Conservation (phyloP, 1,140 invertebrate genomes). For the Drosophila kurseongensis region DNA sequence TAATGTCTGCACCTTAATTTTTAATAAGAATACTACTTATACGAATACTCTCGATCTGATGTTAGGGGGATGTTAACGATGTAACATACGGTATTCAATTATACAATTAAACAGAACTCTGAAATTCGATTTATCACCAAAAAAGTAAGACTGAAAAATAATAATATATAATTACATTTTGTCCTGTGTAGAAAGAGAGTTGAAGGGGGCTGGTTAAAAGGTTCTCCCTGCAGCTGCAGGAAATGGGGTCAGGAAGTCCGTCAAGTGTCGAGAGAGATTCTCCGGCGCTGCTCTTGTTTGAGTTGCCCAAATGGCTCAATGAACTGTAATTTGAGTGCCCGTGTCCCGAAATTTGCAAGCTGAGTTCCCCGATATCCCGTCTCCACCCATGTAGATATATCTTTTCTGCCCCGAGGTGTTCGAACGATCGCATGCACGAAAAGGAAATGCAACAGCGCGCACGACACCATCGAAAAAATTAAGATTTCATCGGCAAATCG, state of each 20-base stretch:
- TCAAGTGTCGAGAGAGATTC: conserved; percentile 40
- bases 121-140: too few species aligned
- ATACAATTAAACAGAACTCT: too few species aligned
- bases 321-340: conserved; percentile 79
- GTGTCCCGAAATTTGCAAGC: conserved; percentile 50
- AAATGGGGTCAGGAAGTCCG: conserved; percentile 60
- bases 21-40: too few species aligned
- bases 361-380: not conserved
- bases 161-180: not conserved
- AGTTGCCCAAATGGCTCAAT: conserved; percentile 73
- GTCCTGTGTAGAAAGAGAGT: conserved; percentile 5
- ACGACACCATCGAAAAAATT: conserved; percentile 10
- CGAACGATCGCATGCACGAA: conserved; percentile 29
- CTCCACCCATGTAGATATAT: not conserved
- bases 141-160: too few species aligned
- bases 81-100: too few species aligned
- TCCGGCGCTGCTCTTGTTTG: conserved; percentile 38
- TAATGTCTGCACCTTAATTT: too few species aligned
- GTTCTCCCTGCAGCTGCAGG: conserved; percentile 52
- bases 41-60: too few species aligned
- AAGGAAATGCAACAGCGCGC: conserved; percentile 52
- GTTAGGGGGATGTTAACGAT: too few species aligned
- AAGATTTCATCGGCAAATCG: conserved; percentile 2
- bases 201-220: conserved; percentile 16
- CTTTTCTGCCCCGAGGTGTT: conserved; percentile 56